Evolutionary conservation across 2,113 vertebrate species (phyloP), one percentile per base, ranked within the genome.

Genomic region (Eptesicus fuscus): DNA sequence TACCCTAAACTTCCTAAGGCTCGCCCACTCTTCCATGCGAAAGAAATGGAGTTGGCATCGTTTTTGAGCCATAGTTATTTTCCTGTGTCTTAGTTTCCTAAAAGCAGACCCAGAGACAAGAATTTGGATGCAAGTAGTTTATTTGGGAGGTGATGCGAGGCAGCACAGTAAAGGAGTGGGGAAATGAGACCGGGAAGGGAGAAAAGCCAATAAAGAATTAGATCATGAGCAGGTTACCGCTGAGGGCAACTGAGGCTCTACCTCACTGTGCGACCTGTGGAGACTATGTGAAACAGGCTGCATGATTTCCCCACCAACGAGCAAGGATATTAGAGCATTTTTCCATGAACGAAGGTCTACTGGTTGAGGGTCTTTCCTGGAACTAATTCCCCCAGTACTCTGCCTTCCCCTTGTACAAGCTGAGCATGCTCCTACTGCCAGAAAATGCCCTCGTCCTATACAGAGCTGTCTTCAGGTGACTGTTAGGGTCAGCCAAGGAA

Each of bases 81-180:
- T 67, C 49, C n/a, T 83, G 18, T 59, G 53, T 83, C 73, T 93
- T 90, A 59, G n/a, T 96, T 85, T 92, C 61, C 17, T 59, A 76
- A 84, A 90, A 88, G 8, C 35, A 91, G 49, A 71, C 7, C n/a
- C 35, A 9, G 4, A 74, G 78, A 65, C 32, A 86, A 71, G 78
- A 65, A 80, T 79, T 76, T 56, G 51, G 17, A 37, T 74, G 56
- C 23, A 82, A 85, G n/a, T 59, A 25, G 17, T 77, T 95, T 78
- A 69, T 53, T 28, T 20, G 35, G 56, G 69, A 35, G 20, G 63
- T 77, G 28, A 71, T 49, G 65, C 32, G 44, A 78, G 67, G 61
- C 86, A 88, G n/a, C 17, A 28, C 35, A 59, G 42, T 4, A 40
- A 94, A 71, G 47, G 65, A 79, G n/a, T 56, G 8, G 51, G 28